A percentile compares a stretch with the other conserved stretches of the same genome.
Conservation (phyloP, 2,113 vertebrate genomes). For the Trochalopteron elliotii region DNA sequence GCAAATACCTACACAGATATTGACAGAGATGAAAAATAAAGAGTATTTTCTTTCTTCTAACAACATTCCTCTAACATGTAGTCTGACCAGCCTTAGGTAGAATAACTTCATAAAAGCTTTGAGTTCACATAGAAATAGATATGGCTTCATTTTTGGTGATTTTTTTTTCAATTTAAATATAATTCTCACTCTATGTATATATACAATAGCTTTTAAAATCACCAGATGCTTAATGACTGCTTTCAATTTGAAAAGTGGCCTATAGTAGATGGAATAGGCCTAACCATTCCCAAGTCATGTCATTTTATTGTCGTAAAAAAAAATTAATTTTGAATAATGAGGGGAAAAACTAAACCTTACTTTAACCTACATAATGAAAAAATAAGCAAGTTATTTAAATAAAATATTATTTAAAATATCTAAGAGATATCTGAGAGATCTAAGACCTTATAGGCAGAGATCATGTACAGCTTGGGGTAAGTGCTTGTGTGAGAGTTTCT, state of each 20-base stretch:
- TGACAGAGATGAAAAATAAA: not conserved
- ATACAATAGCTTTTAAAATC: not conserved
- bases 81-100: not conserved
- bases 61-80: too few species aligned
- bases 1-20: not conserved
- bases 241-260: not conserved
- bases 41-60: not conserved
- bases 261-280: not conserved
- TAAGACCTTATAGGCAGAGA: not conserved
- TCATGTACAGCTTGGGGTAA: not conserved
- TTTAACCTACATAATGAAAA: not conserved
- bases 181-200: not conserved
- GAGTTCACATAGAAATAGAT: not conserved
- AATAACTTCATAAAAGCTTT: not conserved
- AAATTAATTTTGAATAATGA: not conserved
- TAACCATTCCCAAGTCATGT: not conserved
- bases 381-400: not conserved
- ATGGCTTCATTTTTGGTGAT: not conserved
- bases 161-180: not conserved
- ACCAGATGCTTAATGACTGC: not conserved
- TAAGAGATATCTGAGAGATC: too few species aligned
- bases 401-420: not conserved
- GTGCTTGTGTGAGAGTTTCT: not conserved
- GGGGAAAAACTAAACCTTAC: not conserved
- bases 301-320: not conserved